A percentile compares a stretch with the other conserved stretches of the same genome.
These are phyloP conservation scores for Carlito syrichta DNA, from an alignment of 2,113 vertebrate species.

Conservation along the genomic window DNA sequence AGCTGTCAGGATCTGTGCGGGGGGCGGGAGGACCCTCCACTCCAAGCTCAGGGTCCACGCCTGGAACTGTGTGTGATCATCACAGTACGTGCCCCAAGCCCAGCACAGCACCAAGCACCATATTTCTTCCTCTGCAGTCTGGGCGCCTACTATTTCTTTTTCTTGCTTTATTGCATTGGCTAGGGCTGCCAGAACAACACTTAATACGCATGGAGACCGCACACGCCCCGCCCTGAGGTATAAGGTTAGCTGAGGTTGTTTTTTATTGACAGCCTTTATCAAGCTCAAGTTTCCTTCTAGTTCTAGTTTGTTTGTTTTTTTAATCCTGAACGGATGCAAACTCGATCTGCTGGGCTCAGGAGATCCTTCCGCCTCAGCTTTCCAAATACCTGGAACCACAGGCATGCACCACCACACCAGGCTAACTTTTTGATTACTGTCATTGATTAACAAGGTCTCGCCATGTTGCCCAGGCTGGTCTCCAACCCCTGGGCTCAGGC, in stretches of 20 bases:
- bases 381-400: background rate
- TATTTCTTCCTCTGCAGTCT: background rate
- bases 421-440: background rate
- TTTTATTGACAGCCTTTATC: background rate
- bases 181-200: accelerated
- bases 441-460: background rate
- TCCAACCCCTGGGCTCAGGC: background rate
- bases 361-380: background rate
- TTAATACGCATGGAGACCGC: background rate
- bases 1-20: background rate
- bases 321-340: background rate
- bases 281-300: background rate
- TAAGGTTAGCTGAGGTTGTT: background rate
- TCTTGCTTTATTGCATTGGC: background rate
- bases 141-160: background rate
- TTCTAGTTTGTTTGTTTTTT: no score
- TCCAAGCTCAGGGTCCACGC: background rate
- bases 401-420: background rate
- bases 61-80: background rate
- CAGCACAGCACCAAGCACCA: background rate
- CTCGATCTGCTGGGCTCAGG: background rate
- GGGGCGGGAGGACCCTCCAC: background rate
- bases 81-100: background rate
- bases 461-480: background rate
- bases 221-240: background rate